Base-by-base conservation (phyloP, 2,797 vertebrate species). In the Falco peregrinus region DNA sequence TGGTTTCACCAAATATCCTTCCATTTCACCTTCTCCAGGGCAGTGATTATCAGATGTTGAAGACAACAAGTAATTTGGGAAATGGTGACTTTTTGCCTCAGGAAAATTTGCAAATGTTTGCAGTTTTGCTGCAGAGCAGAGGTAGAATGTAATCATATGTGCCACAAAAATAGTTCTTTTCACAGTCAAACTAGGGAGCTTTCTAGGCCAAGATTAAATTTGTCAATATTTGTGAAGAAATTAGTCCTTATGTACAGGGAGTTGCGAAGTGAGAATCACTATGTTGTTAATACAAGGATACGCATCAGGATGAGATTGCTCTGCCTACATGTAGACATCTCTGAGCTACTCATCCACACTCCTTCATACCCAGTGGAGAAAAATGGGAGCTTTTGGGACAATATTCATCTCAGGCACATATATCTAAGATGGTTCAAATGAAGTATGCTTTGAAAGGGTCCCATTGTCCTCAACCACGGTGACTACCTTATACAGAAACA, bases 81-180 rank as follows among this genome's bases (percentile, higher is more conserved):
- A 86, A 86, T 0, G 1, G 69, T 88, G 70, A 73, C 93, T 95
- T 94, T 88, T 93, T 93, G 76, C 94, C 90, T 96, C 54, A 74
- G 76, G 96, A 87, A 79, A 90, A 93, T 95, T 95, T 76, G 94
- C 63, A 91, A 96, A 75, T 90, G 54, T 94, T 95, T 96, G 63
- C 87, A 95, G 88, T 79, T 96, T 95, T 82, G 87, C 95, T 96
- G 50, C 87, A 92, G 91, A 93, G 91, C 54, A 96, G 59, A 94
- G 29, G 85, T 96, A 96, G 85, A 95, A 95, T 91, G 47, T 93
- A 97, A 96, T 95, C 39, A 79, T 54, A 90, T 89, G 50, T 95
- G 85, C 59, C 91, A 95, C 35, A 80, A 47, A 94, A 92, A 73
- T 43, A 78, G 48, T 45, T 77, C 15, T 89, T 92, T 84, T 85